phyloP scores from a whole-genome alignment of 2,113 vertebrate genomes.

The Carlito syrichta region DNA sequence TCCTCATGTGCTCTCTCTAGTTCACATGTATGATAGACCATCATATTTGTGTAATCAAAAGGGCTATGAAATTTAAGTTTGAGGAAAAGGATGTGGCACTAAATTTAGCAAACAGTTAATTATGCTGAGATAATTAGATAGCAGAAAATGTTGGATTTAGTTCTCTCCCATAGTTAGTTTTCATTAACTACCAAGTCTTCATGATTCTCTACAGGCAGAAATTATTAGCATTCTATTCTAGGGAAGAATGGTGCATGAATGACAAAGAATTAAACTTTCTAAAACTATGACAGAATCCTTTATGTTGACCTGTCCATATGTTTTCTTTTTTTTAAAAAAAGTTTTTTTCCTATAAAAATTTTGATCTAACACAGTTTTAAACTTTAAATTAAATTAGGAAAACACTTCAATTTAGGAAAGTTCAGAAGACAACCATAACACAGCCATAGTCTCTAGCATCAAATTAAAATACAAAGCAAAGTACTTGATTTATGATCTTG shows the following conservation, averaged over 20 bases:
- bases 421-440: neutral
- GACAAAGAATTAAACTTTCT: slow-evolving; percentile 72
- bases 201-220: slow-evolving; percentile 75
- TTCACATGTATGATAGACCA: slow-evolving; percentile 37
- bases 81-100: slow-evolving; percentile 46
- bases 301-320: slow-evolving; percentile 60
- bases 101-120: slow-evolving; percentile 74
- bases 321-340: slow-evolving; percentile 49
- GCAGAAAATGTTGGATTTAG: slow-evolving; percentile 63
- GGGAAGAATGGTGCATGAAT: slow-evolving; percentile 62
- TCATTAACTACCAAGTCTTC: slow-evolving; percentile 73
- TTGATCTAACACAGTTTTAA: neutral
- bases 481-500: neutral
- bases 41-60: slow-evolving; percentile 62
- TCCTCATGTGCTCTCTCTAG: neutral
- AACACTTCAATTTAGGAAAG: neutral
- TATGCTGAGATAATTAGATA: slow-evolving; percentile 66
- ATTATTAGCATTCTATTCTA: slow-evolving; percentile 79
- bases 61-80: slow-evolving; percentile 37
- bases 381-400: slow-evolving; percentile 39
- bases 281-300: slow-evolving; percentile 65
- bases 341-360: slow-evolving; percentile 34
- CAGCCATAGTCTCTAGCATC: neutral
- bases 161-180: slow-evolving; percentile 68
- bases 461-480: slow-evolving; percentile 43